Evolutionary conservation across 2,797 vertebrate genomes (phyloP).

Genomic region (Poeciliopsis paucimaculata): DNA sequence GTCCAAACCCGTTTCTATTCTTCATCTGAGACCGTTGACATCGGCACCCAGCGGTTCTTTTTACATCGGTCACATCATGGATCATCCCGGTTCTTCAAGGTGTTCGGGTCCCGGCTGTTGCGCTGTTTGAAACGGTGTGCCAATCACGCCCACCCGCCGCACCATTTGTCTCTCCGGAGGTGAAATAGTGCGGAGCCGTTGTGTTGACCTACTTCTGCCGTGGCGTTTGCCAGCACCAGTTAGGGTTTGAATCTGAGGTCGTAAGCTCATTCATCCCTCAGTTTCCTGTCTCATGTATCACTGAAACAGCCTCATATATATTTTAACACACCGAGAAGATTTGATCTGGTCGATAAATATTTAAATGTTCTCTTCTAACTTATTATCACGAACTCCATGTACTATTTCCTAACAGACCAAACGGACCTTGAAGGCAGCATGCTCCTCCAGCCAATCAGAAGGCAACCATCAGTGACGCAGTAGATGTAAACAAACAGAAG

Average conservation of each 20-base stretch:
- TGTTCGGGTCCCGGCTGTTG: not conserved
- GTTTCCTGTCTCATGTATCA: not conserved
- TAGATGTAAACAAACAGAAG: conserved; percentile 71
- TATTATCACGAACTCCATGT: not conserved
- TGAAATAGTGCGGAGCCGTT: not conserved
- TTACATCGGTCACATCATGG: not conserved
- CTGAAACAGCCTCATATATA: not conserved
- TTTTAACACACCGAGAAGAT: not conserved
- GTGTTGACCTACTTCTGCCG: not conserved
- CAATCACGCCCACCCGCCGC: not conserved
- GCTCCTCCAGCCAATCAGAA: conserved; percentile 40
- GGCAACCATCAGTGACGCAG: conserved; percentile 41
- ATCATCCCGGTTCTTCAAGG: not conserved
- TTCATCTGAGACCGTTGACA: not conserved
- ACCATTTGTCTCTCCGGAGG: not conserved
- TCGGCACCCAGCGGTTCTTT: not conserved
- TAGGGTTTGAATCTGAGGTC: not conserved
- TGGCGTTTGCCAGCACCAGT: not conserved
- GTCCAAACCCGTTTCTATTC: no score
- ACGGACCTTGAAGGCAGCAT: conserved; percentile 10
- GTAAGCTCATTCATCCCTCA: not conserved
- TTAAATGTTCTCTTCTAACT: not conserved
- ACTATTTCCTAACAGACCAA: not conserved
- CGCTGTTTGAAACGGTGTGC: not conserved
- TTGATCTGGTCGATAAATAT: not conserved